Evolutionary conservation across 2,113 vertebrate species (phyloP).

Genomic region (Dinomys branickii): DNA sequence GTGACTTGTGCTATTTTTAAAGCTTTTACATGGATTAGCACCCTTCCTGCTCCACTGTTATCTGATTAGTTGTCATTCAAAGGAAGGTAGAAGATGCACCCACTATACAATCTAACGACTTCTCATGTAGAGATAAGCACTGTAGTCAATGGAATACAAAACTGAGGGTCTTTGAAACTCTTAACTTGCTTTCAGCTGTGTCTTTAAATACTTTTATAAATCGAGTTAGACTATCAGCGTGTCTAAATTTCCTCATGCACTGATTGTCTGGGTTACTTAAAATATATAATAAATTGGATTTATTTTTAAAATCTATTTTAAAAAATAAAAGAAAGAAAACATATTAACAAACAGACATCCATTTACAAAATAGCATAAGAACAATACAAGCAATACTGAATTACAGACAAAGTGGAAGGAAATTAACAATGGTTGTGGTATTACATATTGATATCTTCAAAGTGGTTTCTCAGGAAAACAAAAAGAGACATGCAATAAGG

Average conservation of each 20-base stretch:
- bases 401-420: too few species aligned
- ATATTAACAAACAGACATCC: too few species aligned
- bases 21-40: slow-evolving; percentile 60
- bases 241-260: not conserved
- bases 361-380: too few species aligned
- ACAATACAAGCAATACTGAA: too few species aligned
- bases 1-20: slow-evolving; percentile 24
- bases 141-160: not conserved
- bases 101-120: not conserved
- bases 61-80: slow-evolving; percentile 52
- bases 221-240: not conserved
- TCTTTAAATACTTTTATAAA: not conserved
- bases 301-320: too few species aligned
- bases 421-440: too few species aligned
- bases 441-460: too few species aligned
- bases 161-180: not conserved
- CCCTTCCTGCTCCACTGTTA: slow-evolving; percentile 8
- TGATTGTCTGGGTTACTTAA: not conserved
- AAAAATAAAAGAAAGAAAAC: too few species aligned
- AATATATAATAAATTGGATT: slow-evolving; percentile 1
- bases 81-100: slow-evolving; percentile 25
- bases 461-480: too few species aligned
- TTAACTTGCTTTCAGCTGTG: not conserved
- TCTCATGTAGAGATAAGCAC: not conserved
- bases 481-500: too few species aligned